Percentiles rank a stretch among this genome's conserved stretches.
Conservation (phyloP, 1,140 invertebrate genomes). For the Bombus terrestris region DNA sequence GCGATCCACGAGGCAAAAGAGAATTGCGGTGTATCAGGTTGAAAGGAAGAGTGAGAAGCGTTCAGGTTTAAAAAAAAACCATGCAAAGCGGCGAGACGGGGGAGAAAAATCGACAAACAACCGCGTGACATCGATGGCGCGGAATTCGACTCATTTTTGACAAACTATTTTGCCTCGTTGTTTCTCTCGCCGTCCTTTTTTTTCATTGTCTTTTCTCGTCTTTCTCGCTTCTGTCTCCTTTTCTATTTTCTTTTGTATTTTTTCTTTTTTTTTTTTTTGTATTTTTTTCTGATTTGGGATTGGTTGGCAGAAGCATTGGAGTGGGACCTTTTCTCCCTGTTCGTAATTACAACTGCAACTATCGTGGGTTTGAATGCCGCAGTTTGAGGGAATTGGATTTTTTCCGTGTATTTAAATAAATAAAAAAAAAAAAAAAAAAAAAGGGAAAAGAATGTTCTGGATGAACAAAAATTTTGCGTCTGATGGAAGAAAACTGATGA, state of each 20-base stretch:
- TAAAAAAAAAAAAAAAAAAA: not conserved
- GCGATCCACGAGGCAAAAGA: not conserved
- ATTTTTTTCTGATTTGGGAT: not conserved
- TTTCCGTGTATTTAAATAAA: not conserved
- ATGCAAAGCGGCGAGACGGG: not conserved
- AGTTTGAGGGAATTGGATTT: not conserved
- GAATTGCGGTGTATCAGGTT: slow-evolving; percentile 28
- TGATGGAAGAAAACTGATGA: not conserved
- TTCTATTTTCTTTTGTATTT: not conserved
- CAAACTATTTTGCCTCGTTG: not conserved
- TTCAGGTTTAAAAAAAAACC: not conserved
- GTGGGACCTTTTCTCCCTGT: not conserved
- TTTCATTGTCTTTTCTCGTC: too few species aligned
- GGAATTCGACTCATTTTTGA: slow-evolving; percentile 37
- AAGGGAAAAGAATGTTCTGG: not conserved
- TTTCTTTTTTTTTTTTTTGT: not conserved
- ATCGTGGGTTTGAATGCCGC: not conserved
- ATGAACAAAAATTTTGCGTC: not conserved
- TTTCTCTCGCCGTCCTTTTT: not conserved
- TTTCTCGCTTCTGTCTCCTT: not conserved
- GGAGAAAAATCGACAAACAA: slow-evolving; percentile 13
- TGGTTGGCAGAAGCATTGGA: not conserved
- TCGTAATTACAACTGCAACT: not conserved
- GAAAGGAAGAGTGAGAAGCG: slow-evolving; percentile 24
- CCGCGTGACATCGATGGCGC: not conserved